Evolutionary conservation across 2,888 invertebrate genomes (phyloP).

Genomic region (Seladonia tumulorum): DNA sequence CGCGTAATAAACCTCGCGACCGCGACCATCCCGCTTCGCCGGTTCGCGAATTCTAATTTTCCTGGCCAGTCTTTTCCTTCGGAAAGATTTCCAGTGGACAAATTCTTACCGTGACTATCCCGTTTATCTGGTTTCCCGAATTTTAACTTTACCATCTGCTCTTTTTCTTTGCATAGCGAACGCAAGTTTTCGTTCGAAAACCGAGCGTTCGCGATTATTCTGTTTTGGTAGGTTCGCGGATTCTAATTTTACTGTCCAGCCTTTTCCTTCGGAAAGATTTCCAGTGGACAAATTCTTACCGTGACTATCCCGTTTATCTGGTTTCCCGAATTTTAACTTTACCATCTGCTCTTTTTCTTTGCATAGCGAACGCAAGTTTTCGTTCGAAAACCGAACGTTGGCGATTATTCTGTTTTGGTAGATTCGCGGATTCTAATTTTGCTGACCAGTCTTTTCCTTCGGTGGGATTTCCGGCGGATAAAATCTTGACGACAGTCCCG

Average conservation of each 20-base stretch:
- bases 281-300: not conserved
- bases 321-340: no score
- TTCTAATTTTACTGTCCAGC: not conserved
- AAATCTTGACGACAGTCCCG: not conserved
- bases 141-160: no score
- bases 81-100: not conserved
- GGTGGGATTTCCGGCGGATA: not conserved
- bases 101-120: no score
- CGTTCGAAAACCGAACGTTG: not conserved
- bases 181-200: not conserved
- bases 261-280: not conserved
- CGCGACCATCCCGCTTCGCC: not conserved
- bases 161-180: no score
- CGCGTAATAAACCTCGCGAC: slow-evolving; percentile 10
- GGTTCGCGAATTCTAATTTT: not conserved
- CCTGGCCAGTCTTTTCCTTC: not conserved
- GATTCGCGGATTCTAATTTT: not conserved
- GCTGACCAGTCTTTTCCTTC: not conserved
- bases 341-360: no score
- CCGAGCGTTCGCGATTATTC: no score
- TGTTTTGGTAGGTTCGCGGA: not conserved
- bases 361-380: not conserved
- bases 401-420: no score
- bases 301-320: no score
- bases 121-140: no score